Percentiles rank a stretch among this genome's conserved stretches.
Evolutionary conservation across 1,140 invertebrate species (phyloP).

Genomic region (Macrobrachium nipponense): DNA sequence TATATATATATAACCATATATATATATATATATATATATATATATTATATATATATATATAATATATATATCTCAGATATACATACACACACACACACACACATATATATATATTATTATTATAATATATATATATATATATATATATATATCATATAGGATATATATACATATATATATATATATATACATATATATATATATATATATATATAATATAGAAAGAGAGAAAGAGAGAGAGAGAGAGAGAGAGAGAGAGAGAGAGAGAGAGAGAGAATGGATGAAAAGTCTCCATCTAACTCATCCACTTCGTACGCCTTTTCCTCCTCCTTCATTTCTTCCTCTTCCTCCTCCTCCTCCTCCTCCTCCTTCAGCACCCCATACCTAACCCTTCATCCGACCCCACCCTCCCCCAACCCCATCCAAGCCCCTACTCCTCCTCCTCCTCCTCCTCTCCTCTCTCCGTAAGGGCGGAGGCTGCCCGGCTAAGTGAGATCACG

Average conservation of each 20-base stretch:
- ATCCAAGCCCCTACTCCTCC: not conserved
- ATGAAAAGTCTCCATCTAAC: not conserved
- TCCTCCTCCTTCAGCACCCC: not conserved
- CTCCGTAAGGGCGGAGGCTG: slow-evolving; percentile 4
- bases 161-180: slow-evolving; percentile 16
- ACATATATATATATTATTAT: not conserved
- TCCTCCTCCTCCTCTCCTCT: not conserved
- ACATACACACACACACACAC: not conserved
- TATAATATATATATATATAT: not conserved
- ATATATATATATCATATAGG: slow-evolving; percentile 20
- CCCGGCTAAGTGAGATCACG: slow-evolving; percentile 45
- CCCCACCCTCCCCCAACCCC: slow-evolving; percentile 10
- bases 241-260: not conserved
- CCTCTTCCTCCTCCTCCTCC: not conserved
- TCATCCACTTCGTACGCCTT: not conserved
- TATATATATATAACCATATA: slow-evolving; percentile 3
- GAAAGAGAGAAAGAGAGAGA: not conserved
- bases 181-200: slow-evolving; percentile 17
- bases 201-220: slow-evolving; percentile 9
- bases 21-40: not conserved
- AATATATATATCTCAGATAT: slow-evolving; percentile 20
- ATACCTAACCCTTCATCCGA: not conserved
- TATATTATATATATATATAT: slow-evolving; percentile 7
- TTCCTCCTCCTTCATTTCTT: not conserved
- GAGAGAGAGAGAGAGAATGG: not conserved